phyloP scores from a whole-genome alignment of 2,797 vertebrate species.

The Eidolon dupreanum region DNA sequence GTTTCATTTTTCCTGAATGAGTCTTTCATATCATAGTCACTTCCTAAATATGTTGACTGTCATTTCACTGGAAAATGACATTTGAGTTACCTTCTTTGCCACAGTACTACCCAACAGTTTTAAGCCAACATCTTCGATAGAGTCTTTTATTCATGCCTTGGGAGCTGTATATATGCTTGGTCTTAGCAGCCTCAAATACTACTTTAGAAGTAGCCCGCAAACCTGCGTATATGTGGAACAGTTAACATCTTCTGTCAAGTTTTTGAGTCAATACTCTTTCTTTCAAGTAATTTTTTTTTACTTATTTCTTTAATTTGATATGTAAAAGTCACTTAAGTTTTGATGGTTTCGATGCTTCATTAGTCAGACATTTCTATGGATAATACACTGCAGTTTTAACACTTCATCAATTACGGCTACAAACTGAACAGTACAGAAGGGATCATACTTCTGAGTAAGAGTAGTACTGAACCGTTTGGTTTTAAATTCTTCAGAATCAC shows the following conservation, averaged over 20 bases:
- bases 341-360: not conserved
- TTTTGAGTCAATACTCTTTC: not conserved
- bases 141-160: not conserved
- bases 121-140: not conserved
- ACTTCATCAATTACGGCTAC: not conserved
- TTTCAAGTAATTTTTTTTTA: constrained; percentile 21
- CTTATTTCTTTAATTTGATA: not conserved
- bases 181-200: not conserved
- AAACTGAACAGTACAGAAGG: not conserved
- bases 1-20: not conserved
- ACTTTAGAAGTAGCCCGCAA: not conserved
- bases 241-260: not conserved
- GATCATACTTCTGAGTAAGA: not conserved
- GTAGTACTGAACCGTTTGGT: not conserved
- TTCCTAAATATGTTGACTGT: not conserved
- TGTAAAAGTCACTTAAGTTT: not conserved
- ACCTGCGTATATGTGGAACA: not conserved
- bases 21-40: no score
- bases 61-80: not conserved
- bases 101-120: not conserved
- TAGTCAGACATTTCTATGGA: not conserved
- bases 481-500: constrained; percentile 20
- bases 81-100: not conserved
- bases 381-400: not conserved
- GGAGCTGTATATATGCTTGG: not conserved